Conservation (phyloP, 2,888 invertebrate species). For the Phengaris arion region DNA sequence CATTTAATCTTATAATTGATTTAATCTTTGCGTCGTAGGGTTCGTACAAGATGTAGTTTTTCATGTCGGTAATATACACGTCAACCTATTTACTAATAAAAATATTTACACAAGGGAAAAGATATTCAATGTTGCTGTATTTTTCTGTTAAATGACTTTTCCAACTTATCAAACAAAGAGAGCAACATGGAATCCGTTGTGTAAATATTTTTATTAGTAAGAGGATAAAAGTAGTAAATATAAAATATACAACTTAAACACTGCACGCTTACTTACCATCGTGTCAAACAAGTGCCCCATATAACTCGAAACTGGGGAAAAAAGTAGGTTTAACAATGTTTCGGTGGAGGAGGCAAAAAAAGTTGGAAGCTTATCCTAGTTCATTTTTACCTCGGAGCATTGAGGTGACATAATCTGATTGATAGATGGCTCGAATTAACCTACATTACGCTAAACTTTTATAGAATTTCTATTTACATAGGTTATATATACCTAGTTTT, state of each 20-base stretch:
- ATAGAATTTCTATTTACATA: too few species aligned
- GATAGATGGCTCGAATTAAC: not conserved
- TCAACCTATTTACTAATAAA: too few species aligned
- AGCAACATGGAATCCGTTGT: too few species aligned
- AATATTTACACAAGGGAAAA: too few species aligned
- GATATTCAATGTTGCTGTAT: too few species aligned
- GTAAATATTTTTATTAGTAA: too few species aligned
- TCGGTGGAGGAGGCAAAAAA: not conserved
- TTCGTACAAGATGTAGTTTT: too few species aligned
- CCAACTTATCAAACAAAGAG: too few species aligned
- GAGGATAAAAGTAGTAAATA: too few species aligned
- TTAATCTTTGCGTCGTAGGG: too few species aligned
- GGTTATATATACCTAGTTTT: not conserved
- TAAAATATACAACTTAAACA: not conserved
- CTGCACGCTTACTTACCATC: not conserved
- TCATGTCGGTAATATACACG: not conserved
- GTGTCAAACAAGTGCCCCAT: not conserved
- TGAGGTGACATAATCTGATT: not conserved
- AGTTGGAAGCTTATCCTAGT: not conserved
- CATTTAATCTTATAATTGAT: too few species aligned
- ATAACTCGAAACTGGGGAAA: not conserved
- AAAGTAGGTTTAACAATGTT: conserved; percentile 8
- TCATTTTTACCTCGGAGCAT: not conserved
- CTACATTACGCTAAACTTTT: not conserved
- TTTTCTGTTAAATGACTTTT: too few species aligned